Percentiles rank a stretch among this genome's conserved stretches.
These are phyloP conservation scores for Sisor rabdophorus DNA, from an alignment of 2,113 vertebrate species.

Conservation along the genomic window DNA sequence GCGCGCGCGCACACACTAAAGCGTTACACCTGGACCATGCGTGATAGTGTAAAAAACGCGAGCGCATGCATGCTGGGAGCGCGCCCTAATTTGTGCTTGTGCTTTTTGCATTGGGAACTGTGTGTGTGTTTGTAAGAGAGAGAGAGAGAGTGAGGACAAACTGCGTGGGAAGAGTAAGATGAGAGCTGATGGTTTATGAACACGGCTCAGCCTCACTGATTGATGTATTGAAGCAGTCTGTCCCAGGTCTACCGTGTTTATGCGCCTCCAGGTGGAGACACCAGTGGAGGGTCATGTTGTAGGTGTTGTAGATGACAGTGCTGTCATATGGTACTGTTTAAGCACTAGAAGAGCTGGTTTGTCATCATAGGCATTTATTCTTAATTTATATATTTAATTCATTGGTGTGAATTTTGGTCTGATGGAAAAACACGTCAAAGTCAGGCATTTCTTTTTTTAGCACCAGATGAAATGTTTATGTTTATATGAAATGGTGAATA, in stretches of 20 bases:
- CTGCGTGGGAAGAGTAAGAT: constrained; percentile 49
- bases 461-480: constrained; percentile 11
- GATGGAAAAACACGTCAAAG: neutral
- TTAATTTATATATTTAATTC: neutral
- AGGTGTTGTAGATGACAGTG: neutral
- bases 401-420: neutral
- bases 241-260: neutral
- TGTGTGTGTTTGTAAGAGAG: neutral
- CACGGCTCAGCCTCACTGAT: neutral
- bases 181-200: constrained; percentile 12
- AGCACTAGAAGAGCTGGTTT: neutral
- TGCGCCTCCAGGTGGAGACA: neutral
- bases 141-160: constrained; percentile 43
- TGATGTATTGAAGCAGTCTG: neutral
- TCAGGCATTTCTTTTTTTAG: neutral
- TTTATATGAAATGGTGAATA: neutral
- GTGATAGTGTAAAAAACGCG: neutral
- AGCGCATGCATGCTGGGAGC: neutral
- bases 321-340: neutral
- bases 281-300: neutral
- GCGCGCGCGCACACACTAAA: neutral
- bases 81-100: neutral
- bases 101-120: constrained; percentile 13
- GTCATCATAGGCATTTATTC: neutral
- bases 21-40: neutral